Evolutionary conservation across 2,113 vertebrate genomes (phyloP).

Genomic region (Neolamprologus tretocephalus): DNA sequence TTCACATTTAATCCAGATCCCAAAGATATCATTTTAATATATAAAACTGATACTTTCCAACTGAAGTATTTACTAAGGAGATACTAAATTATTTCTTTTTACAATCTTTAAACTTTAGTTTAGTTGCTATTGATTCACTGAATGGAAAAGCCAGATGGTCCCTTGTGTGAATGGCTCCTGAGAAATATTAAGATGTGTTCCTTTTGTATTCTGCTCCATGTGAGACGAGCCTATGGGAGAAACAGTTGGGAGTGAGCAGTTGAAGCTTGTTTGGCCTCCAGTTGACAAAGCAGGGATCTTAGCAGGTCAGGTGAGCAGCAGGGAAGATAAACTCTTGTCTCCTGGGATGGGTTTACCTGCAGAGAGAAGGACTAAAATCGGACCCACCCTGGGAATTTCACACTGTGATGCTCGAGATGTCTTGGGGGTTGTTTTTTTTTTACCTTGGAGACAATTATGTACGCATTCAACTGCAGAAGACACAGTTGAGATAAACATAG

Average conservation of each 20-base stretch:
- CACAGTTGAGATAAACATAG: background rate
- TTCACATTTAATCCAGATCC: background rate
- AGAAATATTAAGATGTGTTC: background rate
- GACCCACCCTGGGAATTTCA: background rate
- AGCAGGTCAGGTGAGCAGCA: slow-evolving; percentile 10
- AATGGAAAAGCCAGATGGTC: background rate
- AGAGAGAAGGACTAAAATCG: background rate
- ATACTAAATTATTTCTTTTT: background rate
- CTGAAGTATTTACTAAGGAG: background rate
- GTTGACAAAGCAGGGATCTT: background rate
- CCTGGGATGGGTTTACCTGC: background rate
- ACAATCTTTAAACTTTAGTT: background rate
- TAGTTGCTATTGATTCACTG: background rate
- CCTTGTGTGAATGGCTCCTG: background rate
- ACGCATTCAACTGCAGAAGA: background rate
- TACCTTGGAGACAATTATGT: background rate
- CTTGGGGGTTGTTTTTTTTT: background rate
- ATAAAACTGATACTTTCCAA: background rate
- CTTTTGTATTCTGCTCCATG: background rate
- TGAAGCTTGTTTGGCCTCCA: background rate
- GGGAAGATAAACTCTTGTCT: background rate
- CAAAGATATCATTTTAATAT: background rate
- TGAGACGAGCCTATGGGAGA: background rate
- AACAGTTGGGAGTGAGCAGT: background rate
- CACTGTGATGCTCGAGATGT: background rate